phyloP scores from a whole-genome alignment of 2,113 vertebrate genomes.

The Castor canadensis region DNA sequence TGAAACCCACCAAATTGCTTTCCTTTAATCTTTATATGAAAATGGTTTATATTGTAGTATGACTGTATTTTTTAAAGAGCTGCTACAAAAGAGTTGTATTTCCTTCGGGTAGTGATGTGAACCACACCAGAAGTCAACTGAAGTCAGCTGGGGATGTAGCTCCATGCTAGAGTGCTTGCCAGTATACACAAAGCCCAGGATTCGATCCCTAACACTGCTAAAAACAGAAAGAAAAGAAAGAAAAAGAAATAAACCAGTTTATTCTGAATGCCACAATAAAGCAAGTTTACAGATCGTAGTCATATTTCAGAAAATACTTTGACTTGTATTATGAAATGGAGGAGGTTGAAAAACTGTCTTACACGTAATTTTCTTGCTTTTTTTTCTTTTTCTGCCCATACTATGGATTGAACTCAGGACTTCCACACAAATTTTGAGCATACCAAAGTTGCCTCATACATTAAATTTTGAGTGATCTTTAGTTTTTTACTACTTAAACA shows the following conservation, averaged over 20 bases:
- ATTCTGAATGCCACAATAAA: background rate
- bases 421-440: background rate
- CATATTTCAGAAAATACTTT: constrained; percentile 19
- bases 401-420: no score
- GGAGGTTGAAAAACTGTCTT: background rate
- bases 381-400: no score
- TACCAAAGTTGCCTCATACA: background rate
- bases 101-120: background rate
- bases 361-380: no score
- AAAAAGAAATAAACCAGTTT: background rate
- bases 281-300: background rate
- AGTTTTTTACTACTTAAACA: background rate
- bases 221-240: no score
- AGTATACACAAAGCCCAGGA: background rate
- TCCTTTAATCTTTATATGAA: background rate
- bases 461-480: background rate
- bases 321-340: background rate
- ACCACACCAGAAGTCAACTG: background rate
- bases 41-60: background rate
- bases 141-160: background rate
- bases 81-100: background rate
- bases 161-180: background rate
- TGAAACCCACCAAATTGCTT: background rate
- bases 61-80: background rate
- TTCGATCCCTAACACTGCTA: background rate